Percentiles rank a stretch among this genome's conserved stretches.
These are phyloP conservation scores for Triops longicaudatus DNA, from an alignment of 1,140 invertebrate genomes.

Conservation along the genomic window DNA sequence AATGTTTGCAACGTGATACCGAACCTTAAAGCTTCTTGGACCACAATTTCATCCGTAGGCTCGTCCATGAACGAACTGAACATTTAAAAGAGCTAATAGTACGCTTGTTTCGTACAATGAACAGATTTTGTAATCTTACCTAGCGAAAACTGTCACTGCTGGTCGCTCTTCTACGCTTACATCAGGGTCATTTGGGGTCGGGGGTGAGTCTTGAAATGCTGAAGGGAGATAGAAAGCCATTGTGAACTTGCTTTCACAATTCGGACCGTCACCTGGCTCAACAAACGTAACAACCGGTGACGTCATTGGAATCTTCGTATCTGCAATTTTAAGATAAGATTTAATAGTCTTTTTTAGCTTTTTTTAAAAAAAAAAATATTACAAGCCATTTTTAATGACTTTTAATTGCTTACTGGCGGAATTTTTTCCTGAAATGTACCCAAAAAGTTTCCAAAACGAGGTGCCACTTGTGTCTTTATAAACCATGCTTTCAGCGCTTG, in stretches of 20 bases:
- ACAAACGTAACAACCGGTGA: conserved; percentile 38
- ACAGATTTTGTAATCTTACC: too few species aligned
- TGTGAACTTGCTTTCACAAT: conserved; percentile 39
- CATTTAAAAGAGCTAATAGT: not conserved
- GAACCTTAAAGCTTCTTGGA: not conserved
- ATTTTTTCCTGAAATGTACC: not conserved
- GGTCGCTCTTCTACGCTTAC: conserved; percentile 36
- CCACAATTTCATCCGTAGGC: not conserved
- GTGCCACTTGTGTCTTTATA: not conserved
- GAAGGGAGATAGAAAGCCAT: conserved; percentile 38
- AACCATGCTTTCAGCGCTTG: not conserved
- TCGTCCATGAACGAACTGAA: not conserved
- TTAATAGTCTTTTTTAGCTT: too few species aligned
- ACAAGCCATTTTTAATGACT: too few species aligned
- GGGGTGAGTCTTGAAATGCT: conserved; percentile 34
- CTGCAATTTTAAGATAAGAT: not conserved
- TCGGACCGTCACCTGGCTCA: conserved; percentile 38
- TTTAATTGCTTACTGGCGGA: not conserved
- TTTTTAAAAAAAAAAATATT: too few species aligned
- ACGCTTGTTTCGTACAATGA: not conserved
- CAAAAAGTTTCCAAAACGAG: not conserved
- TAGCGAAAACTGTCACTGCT: conserved; percentile 17
- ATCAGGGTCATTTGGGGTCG: conserved; percentile 33
- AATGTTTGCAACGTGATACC: not conserved
- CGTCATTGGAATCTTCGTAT: conserved; percentile 40